phyloP scores from a whole-genome alignment of 2,113 vertebrate genomes.

The Myotis lucifugus region DNA sequence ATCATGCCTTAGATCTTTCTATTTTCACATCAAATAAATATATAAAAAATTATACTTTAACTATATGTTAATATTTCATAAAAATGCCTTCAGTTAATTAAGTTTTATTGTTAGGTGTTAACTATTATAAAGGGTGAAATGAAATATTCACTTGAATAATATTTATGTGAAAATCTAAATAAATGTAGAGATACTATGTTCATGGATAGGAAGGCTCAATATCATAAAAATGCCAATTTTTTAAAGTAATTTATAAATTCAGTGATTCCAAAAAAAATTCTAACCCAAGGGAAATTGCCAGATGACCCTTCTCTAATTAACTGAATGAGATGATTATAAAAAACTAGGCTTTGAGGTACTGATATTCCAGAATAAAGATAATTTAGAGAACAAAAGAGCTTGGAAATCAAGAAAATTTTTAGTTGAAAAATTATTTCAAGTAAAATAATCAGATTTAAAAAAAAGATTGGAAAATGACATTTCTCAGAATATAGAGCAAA shows the following conservation, averaged over 20 bases:
- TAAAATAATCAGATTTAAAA: not conserved
- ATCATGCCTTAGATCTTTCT: not conserved
- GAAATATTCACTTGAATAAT: not conserved
- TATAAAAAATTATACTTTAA: not conserved
- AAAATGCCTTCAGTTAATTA: not conserved
- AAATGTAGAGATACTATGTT: not conserved
- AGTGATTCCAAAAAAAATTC: not conserved
- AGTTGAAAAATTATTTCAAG: not conserved
- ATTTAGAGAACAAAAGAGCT: not conserved
- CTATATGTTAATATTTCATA: not conserved
- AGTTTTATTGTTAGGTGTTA: not conserved
- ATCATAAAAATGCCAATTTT: not conserved
- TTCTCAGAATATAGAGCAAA: not conserved
- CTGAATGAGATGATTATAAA: not conserved
- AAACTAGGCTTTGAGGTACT: not conserved
- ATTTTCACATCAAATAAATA: not conserved
- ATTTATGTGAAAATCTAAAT: not conserved
- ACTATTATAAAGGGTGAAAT: not conserved
- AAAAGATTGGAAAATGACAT: not conserved
- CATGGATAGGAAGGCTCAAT: not conserved
- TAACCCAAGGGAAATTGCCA: slow-evolving; percentile 2
- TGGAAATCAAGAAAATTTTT: slow-evolving; percentile 5
- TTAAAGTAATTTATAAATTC: not conserved
- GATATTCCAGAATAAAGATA: not conserved
- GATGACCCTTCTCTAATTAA: not conserved